Evolutionary conservation across 2,888 invertebrate genomes (phyloP), one percentile per base, ranked within the genome.

Genomic region (Xiphydria camelus): DNA sequence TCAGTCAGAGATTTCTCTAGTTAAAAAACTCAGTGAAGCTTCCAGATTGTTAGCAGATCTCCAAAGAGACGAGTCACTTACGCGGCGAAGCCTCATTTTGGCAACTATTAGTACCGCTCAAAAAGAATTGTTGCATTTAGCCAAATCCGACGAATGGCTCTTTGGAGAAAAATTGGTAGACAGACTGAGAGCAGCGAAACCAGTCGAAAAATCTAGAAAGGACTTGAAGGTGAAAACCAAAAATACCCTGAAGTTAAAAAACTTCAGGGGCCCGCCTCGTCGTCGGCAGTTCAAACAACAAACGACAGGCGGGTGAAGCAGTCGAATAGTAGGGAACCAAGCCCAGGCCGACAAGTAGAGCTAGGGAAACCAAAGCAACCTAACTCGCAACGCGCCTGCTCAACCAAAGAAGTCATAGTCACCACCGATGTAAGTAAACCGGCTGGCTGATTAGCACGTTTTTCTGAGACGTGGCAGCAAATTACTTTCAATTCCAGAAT

Each of bases 371-470:
- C n/a, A n/a, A n/a, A n/a, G n/a, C n/a, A n/a, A n/a, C n/a, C n/a
- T n/a, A n/a, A n/a, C n/a, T n/a, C n/a, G n/a, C n/a, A n/a, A n/a
- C n/a, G n/a, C n/a, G n/a, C n/a, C n/a, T n/a, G n/a, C n/a, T n/a
- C n/a, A n/a, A n/a, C n/a, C n/a, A n/a, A n/a, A n/a, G n/a, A n/a
- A n/a, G n/a, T n/a, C n/a, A n/a, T 55, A 25, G 42, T 25, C 12
- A 32, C 51, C 45, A 49, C 51, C 36, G 38, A 39, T 2, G 40
- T 59, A 45, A 41, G 53, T 55, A 54, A 49, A 50, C 34, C 47
- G 50, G 42, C 51, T 4, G 41, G 38, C 22, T 23, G 50, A 6
- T 18, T 53, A 6, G 21, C 9, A 38, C 9, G 19, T 4, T 51
- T 43, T 12, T 7, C 15, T 2, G 18, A 18, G 1, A 10, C 25